Conservation (phyloP, 2,113 vertebrate genomes). For the Percina caprodes region DNA sequence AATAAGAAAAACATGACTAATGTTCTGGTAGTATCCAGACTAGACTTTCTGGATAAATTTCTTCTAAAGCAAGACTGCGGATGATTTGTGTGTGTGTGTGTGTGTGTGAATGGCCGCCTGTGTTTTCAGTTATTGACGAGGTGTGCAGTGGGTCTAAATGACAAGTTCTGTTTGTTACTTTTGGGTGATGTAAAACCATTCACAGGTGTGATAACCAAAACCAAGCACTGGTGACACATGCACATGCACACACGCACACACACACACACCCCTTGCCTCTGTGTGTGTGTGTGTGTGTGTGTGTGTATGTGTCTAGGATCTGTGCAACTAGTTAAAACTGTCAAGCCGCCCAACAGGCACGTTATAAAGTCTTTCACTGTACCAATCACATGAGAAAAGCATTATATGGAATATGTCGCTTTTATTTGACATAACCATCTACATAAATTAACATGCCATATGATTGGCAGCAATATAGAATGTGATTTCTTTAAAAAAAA, state of each 20-base stretch:
- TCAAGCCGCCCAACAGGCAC: background rate
- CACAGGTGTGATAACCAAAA: slow-evolving; percentile 73
- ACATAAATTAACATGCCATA: slow-evolving; percentile 68
- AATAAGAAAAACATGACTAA: slow-evolving; percentile 52
- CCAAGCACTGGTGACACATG: slow-evolving; percentile 14
- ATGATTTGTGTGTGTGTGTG: slow-evolving; percentile 8
- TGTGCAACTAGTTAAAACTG: background rate
- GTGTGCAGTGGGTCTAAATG: slow-evolving; percentile 68
- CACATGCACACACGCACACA: slow-evolving; percentile 28
- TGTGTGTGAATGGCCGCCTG: slow-evolving; percentile 44
- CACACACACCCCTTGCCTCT: slow-evolving; percentile 55
- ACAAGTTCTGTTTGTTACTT: slow-evolving; percentile 59
- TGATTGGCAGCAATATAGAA: slow-evolving; percentile 51
- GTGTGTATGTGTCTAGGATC: background rate
- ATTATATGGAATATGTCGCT: slow-evolving; percentile 20
- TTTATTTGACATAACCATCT: slow-evolving; percentile 63
- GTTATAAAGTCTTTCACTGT: slow-evolving; percentile 2
- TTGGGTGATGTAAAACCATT: slow-evolving; percentile 69
- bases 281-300: slow-evolving; percentile 33
- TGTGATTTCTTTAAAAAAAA: slow-evolving; percentile 40
- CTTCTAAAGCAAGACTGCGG: slow-evolving; percentile 13
- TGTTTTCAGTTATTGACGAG: slow-evolving; percentile 76
- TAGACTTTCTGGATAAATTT: slow-evolving; percentile 2
- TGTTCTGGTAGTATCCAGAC: slow-evolving; percentile 32
- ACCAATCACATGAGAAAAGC: slow-evolving; percentile 5